Evolutionary conservation across 2,113 vertebrate genomes (phyloP), one percentile per base, ranked within the genome.

Genomic region (Anoura caudifer): DNA sequence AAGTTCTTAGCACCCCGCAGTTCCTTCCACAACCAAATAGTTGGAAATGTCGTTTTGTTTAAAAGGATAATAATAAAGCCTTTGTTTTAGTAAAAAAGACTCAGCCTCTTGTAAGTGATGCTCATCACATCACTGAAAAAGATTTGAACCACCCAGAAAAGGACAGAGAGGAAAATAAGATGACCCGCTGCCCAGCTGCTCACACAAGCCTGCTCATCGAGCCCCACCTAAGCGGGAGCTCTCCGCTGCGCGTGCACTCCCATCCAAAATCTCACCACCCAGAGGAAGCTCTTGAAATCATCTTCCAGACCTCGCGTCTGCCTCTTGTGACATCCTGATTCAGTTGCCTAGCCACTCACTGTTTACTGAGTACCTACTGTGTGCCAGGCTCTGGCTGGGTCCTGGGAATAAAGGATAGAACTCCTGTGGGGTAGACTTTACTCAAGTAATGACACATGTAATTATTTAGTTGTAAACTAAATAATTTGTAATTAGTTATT

Each of bases 31-130:
- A 81, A 63, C n/a, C 22, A 11, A 63, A 81, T 26, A 16, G 31
- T 8, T 36, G 11, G 70, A 90, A 73, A 95, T 73, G 16, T 47
- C 16, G 17, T 81, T 95, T 54, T 45, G 72, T 77, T 96, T 12
- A 41, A 83, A 87, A 88, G 86, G 20, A 63, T 24, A 41, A 52
- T 22, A 87, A 70, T 22, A 69, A 76, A 84, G 33, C 3, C 11
- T 41, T 90, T 94, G 80, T 83, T 97, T 97, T 96, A 47, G 5
- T 82, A 83, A 72, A 86, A 86, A 75, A 50, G 65, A 80, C 67
- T 45, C 50, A 87, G 72, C 19, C 31, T 26, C 20, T 96, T 63
- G 8, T 70, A 75, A 92, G 31, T 41, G 63, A 88, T 38, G 65
- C 41, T 88, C 31, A 24, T 84, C 47, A 15, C 28, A 19, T 80